Conservation (phyloP, 2,113 vertebrate species). For the Turnix velox region DNA sequence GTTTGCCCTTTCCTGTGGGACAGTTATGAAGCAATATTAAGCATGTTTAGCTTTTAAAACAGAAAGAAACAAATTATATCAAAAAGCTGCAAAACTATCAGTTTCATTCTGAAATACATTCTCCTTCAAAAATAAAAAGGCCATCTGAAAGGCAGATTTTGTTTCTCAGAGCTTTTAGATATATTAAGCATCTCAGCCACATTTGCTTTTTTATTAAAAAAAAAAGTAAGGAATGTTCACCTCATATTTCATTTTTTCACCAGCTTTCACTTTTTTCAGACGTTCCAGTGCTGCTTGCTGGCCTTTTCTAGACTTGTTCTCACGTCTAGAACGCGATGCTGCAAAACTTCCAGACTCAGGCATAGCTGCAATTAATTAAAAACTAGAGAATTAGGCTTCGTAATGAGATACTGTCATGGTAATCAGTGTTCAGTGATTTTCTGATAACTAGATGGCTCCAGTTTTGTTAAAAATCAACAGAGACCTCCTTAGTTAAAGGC, state of each 20-base stretch:
- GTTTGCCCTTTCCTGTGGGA: background rate
- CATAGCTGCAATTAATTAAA: slow-evolving; percentile 31
- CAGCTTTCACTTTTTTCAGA: slow-evolving; percentile 88
- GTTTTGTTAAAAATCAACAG: background rate
- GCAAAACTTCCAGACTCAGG: slow-evolving; percentile 72
- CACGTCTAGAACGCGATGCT: slow-evolving; percentile 83
- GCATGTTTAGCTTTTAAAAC: background rate
- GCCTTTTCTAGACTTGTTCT: slow-evolving; percentile 87
- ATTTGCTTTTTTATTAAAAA: background rate
- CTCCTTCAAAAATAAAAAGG: background rate
- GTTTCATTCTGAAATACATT: background rate
- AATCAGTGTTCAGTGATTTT: background rate
- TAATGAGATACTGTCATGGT: background rate
- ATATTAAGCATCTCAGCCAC: background rate
- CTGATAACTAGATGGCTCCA: background rate
- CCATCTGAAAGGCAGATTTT: background rate
- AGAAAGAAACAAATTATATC: background rate
- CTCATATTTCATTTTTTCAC: slow-evolving; percentile 96
- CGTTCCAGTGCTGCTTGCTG: slow-evolving; percentile 90
- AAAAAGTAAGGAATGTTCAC: slow-evolving; percentile 63
- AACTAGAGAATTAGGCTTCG: background rate
- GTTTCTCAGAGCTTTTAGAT: background rate
- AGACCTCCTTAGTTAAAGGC: background rate
- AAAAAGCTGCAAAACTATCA: background rate
- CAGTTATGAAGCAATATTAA: background rate